A percentile compares a stretch with the other conserved stretches of the same genome.
These are phyloP conservation scores for Gymnoscelis rufifasciata DNA, from an alignment of 2,888 invertebrate species.

Conservation along the genomic window DNA sequence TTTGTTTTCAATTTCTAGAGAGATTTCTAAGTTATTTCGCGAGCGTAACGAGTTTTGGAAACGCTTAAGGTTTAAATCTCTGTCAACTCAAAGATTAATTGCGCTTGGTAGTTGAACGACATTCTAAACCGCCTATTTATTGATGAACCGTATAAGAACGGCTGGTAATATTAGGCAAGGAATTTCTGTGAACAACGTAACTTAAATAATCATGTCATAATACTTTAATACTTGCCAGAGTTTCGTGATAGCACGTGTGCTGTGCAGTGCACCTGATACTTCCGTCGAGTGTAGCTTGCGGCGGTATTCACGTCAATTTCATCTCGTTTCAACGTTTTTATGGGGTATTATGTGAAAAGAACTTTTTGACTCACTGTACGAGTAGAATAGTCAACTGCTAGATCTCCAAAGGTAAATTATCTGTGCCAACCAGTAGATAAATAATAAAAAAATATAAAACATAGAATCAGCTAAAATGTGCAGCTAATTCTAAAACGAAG, in stretches of 20 bases:
- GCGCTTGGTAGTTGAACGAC: slow-evolving; percentile 7
- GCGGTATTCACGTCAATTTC: slow-evolving; percentile 53
- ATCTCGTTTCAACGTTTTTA: slow-evolving; percentile 52
- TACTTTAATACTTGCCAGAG: slow-evolving; percentile 47
- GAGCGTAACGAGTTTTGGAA: slow-evolving; percentile 16
- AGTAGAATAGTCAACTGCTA: too few relatives aligned
- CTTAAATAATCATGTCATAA: slow-evolving; percentile 55
- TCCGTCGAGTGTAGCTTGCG: not conserved
- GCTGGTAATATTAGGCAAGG: slow-evolving; percentile 39
- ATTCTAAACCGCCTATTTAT: too few relatives aligned
- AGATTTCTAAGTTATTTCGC: slow-evolving; percentile 6
- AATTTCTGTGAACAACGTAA: slow-evolving; percentile 53
- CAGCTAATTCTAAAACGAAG: too few relatives aligned
- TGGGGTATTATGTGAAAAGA: slow-evolving; percentile 45
- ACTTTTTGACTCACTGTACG: slow-evolving; percentile 3
- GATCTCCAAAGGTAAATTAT: too few relatives aligned
- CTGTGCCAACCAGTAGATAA: too few relatives aligned
- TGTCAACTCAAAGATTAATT: slow-evolving; percentile 22
- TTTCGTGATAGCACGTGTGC: slow-evolving; percentile 64
- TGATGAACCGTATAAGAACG: slow-evolving; percentile 14
- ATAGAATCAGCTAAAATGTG: too few relatives aligned
- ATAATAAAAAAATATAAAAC: too few relatives aligned
- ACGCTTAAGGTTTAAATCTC: slow-evolving; percentile 10
- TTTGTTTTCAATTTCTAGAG: slow-evolving; percentile 10
- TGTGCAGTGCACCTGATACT: slow-evolving; percentile 64